phyloP scores from a whole-genome alignment of 2,113 vertebrate species.

The Candoia aspera region DNA sequence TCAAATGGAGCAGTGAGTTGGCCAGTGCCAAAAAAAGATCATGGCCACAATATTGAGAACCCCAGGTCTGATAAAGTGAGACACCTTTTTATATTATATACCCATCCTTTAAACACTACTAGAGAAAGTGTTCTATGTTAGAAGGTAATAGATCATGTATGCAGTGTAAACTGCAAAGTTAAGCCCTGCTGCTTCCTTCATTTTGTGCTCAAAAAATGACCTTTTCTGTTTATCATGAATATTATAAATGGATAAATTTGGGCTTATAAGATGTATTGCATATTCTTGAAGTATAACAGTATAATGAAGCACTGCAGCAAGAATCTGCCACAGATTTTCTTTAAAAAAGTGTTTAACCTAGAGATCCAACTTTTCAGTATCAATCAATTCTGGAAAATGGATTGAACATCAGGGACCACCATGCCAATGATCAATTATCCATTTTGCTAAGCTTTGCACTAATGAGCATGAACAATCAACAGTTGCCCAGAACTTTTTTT shows the following conservation, averaged over 20 bases:
- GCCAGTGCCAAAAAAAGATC: too few species aligned
- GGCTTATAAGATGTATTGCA: not conserved
- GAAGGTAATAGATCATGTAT: not conserved
- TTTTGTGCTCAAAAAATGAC: not conserved
- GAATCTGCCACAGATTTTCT: not conserved
- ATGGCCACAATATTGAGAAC: too few species aligned
- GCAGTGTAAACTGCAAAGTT: not conserved
- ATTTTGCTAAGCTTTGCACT: conserved; percentile 18
- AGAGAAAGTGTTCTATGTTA: not conserved
- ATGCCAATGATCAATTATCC: not conserved
- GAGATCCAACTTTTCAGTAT: not conserved
- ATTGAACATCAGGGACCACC: not conserved
- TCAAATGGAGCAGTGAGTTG: too few species aligned
- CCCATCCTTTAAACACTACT: too few species aligned
- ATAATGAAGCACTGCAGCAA: not conserved
- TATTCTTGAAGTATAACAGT: not conserved
- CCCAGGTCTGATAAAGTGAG: too few species aligned
- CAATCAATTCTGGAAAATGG: conserved; percentile 31
- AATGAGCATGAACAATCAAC: conserved; percentile 1
- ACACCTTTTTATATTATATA: not conserved
- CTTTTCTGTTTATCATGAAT: not conserved
- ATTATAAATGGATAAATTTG: not conserved
- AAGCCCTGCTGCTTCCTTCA: conserved; percentile 21
- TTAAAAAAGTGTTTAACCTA: conserved; percentile 4
- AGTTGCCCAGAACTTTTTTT: conserved; percentile 30